Evolutionary conservation across 2,888 invertebrate genomes (phyloP).

Genomic region (Criorhina ranunculi): DNA sequence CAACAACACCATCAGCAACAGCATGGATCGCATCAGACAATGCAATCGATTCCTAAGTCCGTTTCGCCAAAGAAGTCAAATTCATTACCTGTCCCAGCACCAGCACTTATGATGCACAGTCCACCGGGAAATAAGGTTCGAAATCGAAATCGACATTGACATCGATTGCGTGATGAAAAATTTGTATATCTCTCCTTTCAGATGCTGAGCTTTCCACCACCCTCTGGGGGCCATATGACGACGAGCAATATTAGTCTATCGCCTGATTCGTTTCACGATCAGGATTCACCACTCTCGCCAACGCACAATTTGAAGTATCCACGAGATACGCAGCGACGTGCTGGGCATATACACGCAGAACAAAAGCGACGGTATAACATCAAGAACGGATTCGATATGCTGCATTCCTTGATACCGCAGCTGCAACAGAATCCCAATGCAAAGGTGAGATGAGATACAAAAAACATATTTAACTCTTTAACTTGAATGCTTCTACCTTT

Average conservation of each 20-base stretch:
- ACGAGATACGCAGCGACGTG: slow-evolving; percentile 89
- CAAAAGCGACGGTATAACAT: slow-evolving; percentile 98
- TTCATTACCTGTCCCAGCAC: slow-evolving; percentile 81
- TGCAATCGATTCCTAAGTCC: slow-evolving; percentile 53
- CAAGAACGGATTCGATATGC: slow-evolving; percentile 97
- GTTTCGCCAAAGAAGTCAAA: slow-evolving; percentile 83
- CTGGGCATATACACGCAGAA: slow-evolving; percentile 97
- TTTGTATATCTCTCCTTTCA: slow-evolving; percentile 43
- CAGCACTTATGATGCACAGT: slow-evolving; percentile 80
- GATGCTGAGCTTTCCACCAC: slow-evolving; percentile 81
- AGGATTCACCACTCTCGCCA: slow-evolving; percentile 87
- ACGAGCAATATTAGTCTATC: slow-evolving; percentile 80
- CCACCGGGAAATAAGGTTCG: slow-evolving; percentile 80
- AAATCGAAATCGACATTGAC: not conserved
- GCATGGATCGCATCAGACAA: slow-evolving; percentile 64
- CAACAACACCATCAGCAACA: slow-evolving; percentile 79
- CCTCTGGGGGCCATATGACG: slow-evolving; percentile 75
- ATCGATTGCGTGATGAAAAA: not conserved
- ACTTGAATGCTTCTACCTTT: slow-evolving; percentile 1
- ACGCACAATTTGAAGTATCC: slow-evolving; percentile 84
- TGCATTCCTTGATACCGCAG: slow-evolving; percentile 96
- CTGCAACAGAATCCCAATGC: slow-evolving; percentile 95
- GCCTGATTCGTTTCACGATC: slow-evolving; percentile 83
- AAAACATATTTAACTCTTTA: not conserved
- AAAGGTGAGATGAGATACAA: slow-evolving; percentile 86